Evolutionary conservation across 2,797 vertebrate species (phyloP), one percentile per base, ranked within the genome.

Genomic region (Hippocampus kuda): DNA sequence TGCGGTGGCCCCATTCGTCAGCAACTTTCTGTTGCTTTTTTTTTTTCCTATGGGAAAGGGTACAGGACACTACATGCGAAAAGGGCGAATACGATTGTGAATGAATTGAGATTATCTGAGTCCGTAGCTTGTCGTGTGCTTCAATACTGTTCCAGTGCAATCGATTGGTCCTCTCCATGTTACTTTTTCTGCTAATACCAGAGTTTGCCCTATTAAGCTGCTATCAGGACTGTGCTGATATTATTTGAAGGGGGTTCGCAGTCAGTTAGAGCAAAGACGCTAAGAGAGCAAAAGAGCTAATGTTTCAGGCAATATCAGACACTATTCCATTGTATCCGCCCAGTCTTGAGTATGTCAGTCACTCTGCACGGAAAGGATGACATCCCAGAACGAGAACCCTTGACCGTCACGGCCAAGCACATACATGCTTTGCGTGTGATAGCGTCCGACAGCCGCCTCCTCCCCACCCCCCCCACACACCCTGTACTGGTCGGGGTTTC

Each of bases 161-260:
- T 88, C 82, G 82, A 66, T 87, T 81, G 77, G 84, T 89, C 82
- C 79, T 82, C 77, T 81, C 85, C 86, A 82, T 69, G 69, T 85
- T 89, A 82, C 84, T 87, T 34, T 86, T 88, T 86, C 81, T 90
- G 86, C 83, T 88, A 86, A 85, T 88, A 86, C 85, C 86, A 87
- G 88, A 90, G 84, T 88, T 87, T 88, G 89, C 90, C 91, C 89
- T 90, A 85, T 85, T 87, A 91, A 87, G 88, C 90, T 91, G 90
- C 89, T 89, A 89, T 82, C 82, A 85, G 87, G 85, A 88, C 85
- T 88, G 84, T 87, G 84, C 85, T 84, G 84, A 87, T 86, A 84
- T 83, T 80, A 85, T 85, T 76, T 86, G 84, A 86, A 82, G 73
- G 12, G 79, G 83, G 79, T 84, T 82, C 80, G 81, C 85, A 81